phyloP scores from a whole-genome alignment of 1,140 invertebrate species.

The Campoletis sonorensis region DNA sequence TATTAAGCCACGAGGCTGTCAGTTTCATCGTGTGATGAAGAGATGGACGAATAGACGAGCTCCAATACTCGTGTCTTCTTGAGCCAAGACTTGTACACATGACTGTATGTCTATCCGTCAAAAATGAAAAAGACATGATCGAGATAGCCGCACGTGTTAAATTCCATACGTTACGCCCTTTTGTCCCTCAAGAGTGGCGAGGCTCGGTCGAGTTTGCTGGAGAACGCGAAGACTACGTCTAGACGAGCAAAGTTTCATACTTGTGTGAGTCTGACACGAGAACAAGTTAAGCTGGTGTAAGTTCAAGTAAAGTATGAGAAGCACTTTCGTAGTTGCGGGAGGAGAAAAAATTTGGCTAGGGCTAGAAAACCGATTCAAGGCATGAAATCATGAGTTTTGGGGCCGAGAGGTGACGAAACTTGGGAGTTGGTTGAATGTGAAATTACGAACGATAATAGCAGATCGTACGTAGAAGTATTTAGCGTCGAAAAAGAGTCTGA shows the following conservation, averaged over 20 bases:
- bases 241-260: slow-evolving; percentile 26
- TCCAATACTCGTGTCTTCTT: neutral
- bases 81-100: too few relatives aligned
- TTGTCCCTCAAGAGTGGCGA: neutral
- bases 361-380: neutral
- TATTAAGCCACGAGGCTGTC: neutral
- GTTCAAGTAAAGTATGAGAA: neutral
- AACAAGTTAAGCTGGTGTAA: slow-evolving; percentile 27
- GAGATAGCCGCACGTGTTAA: neutral
- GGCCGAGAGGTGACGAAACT: neutral
- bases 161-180: neutral
- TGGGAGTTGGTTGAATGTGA: slow-evolving; percentile 57
- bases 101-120: neutral
- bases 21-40: neutral
- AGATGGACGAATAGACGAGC: neutral
- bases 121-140: neutral
- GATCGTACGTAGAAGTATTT: slow-evolving; percentile 54
- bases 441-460: slow-evolving; percentile 61
- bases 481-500: neutral
- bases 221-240: neutral
- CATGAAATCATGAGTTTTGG: neutral
- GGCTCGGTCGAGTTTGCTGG: neutral
- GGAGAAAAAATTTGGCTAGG: slow-evolving; percentile 12
- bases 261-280: neutral
- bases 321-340: neutral